These are phyloP conservation scores for Drosophila burlai DNA, from an alignment of 1,140 invertebrate species.

Conservation along the genomic window DNA sequence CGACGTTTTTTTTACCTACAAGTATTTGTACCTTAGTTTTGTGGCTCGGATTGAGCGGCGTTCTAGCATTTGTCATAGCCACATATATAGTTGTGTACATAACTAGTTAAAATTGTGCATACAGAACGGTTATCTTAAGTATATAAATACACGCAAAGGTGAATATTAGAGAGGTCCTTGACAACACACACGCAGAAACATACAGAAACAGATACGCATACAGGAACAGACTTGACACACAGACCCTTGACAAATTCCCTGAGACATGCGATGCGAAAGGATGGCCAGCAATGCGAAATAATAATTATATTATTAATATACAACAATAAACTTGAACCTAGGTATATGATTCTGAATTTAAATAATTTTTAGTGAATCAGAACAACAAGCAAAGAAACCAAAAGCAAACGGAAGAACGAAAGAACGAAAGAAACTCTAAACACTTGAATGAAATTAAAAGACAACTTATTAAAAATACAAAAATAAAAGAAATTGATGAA, in stretches of 20 bases:
- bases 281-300: conserved; percentile 53
- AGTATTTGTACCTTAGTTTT: conserved; percentile 50
- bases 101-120: conserved; percentile 80
- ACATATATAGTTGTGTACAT: conserved; percentile 82
- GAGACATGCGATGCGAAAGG: not conserved
- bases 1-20: conserved; percentile 52
- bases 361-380: conserved; percentile 78
- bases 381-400: conserved; percentile 38
- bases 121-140: conserved; percentile 62
- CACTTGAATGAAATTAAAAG: conserved; percentile 73
- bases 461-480: conserved; percentile 66
- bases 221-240: conserved; percentile 1
- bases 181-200: conserved; percentile 18
- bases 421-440: conserved; percentile 61
- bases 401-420: conserved; percentile 19
- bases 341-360: conserved; percentile 83
- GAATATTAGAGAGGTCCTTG: conserved; percentile 56
- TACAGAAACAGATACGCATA: not conserved
- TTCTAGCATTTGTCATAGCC: conserved; percentile 78
- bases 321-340: conserved; percentile 79
- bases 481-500: conserved; percentile 80
- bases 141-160: conserved; percentile 68
- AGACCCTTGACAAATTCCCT: not conserved
- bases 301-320: conserved; percentile 78
- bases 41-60: conserved; percentile 43